phyloP scores from a whole-genome alignment of 2,113 vertebrate genomes.

The Hiodon alosoides region DNA sequence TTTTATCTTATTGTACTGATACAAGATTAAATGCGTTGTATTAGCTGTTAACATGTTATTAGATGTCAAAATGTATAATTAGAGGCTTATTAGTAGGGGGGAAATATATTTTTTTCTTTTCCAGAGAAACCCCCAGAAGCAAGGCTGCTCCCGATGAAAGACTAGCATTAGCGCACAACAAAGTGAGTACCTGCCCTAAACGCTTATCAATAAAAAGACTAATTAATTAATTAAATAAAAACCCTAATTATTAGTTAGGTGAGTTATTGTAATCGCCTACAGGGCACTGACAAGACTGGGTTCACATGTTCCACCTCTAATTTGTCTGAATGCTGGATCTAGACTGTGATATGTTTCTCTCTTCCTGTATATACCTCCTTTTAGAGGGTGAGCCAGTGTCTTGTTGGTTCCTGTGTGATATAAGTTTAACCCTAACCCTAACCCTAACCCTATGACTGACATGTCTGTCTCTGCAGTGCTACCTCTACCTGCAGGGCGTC shows the following conservation, averaged over 20 bases:
- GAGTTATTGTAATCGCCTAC: no score
- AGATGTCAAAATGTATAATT: background rate
- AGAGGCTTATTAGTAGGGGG: background rate
- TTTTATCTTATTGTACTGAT: background rate
- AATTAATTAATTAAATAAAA: background rate
- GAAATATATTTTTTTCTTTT: conserved; percentile 54
- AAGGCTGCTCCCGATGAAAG: conserved; percentile 75
- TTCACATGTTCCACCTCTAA: conserved; percentile 41
- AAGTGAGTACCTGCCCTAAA: conserved; percentile 72
- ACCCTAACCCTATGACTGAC: conserved; percentile 30
- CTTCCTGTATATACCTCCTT: conserved; percentile 58
- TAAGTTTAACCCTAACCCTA: conserved; percentile 12
- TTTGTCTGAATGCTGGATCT: conserved; percentile 39
- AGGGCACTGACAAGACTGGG: no score
- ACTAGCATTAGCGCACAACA: conserved; percentile 66
- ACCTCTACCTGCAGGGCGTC: no score
- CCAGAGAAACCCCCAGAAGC: conserved; percentile 64
- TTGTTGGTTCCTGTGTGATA: no score
- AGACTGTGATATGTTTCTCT: conserved; percentile 40
- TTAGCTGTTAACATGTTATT: background rate
- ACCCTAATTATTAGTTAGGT: no score
- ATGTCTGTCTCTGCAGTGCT: conserved; percentile 28
- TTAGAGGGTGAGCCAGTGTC: no score
- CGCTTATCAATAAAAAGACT: background rate
- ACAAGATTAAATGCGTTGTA: no score